These are phyloP conservation scores for Baryphthengus martii DNA, from an alignment of 2,113 vertebrate species.

Conservation along the genomic window DNA sequence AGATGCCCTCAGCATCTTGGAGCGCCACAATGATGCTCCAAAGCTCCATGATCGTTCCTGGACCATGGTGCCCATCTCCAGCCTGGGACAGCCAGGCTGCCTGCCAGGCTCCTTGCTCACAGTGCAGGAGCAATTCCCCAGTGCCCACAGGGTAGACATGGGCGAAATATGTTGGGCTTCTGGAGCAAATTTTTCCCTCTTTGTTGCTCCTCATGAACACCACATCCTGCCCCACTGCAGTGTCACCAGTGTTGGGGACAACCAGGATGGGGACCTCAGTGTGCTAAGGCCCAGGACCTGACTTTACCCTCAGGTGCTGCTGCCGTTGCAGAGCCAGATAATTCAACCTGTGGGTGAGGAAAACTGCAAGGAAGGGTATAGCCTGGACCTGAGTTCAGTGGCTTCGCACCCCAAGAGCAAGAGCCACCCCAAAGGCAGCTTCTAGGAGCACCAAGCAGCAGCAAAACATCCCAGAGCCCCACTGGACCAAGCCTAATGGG, in stretches of 20 bases:
- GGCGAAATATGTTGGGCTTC: not conserved
- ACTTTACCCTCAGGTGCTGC: not conserved
- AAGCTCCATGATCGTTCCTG: accelerated
- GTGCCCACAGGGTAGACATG: accelerated
- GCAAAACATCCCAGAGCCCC: not conserved
- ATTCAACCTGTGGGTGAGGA: not conserved
- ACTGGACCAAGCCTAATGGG: not conserved
- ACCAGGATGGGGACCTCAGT: not conserved
- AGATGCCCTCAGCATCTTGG: not conserved
- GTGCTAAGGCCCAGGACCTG: not conserved
- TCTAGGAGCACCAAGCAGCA: not conserved
- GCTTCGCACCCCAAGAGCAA: not conserved
- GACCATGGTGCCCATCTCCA: accelerated
- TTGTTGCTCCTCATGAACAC: accelerated
- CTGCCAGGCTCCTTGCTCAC: not conserved
- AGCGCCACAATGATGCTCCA: accelerated
- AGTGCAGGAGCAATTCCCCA: accelerated
- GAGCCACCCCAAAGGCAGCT: not conserved
- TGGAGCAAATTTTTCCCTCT: not conserved
- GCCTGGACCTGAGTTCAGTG: not conserved
- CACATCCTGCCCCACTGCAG: not conserved
- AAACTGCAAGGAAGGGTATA: not conserved
- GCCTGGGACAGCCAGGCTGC: not conserved
- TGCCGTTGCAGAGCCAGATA: not conserved
- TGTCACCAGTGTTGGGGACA: not conserved